Conservation (phyloP, 2,888 invertebrate species). For the Tortricodes alternella region DNA sequence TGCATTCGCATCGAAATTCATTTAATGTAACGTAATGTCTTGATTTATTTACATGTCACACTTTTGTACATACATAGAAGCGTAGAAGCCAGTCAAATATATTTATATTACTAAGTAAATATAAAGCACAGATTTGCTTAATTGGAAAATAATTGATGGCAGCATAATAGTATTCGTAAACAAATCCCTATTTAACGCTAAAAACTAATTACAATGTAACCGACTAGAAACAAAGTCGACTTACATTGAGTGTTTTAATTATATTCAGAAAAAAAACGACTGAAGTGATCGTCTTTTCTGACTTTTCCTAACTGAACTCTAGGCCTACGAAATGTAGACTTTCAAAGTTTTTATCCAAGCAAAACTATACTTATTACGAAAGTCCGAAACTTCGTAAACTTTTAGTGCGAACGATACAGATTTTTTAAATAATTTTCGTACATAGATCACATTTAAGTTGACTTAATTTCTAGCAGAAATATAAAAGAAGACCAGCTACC, state of each 20-base stretch:
- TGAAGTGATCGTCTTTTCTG: too few species aligned
- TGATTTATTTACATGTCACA: slow-evolving; percentile 35
- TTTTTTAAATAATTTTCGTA: too few species aligned
- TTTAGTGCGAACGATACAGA: too few species aligned
- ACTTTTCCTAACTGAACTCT: too few species aligned
- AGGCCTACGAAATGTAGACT: too few species aligned
- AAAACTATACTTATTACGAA: too few species aligned
- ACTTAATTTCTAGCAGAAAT: slow-evolving; percentile 15
- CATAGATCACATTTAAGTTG: neutral
- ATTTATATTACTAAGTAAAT: slow-evolving; percentile 32
- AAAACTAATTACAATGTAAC: slow-evolving; percentile 18
- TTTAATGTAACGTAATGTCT: slow-evolving; percentile 33
- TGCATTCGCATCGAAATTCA: slow-evolving; percentile 62
- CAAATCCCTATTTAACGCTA: slow-evolving; percentile 12
- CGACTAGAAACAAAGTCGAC: neutral
- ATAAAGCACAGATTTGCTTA: slow-evolving; percentile 47
- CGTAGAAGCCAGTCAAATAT: slow-evolving; percentile 26
- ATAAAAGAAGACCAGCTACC: neutral
- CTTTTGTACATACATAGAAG: slow-evolving; percentile 33
- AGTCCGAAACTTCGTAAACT: too few species aligned
- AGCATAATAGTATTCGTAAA: slow-evolving; percentile 41
- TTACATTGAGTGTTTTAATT: too few species aligned
- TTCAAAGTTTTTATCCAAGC: too few species aligned
- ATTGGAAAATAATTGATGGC: slow-evolving; percentile 46
- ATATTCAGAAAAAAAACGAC: too few species aligned